Conservation (phyloP, 2,113 vertebrate species). For the Poeciliopsis prolifica region DNA sequence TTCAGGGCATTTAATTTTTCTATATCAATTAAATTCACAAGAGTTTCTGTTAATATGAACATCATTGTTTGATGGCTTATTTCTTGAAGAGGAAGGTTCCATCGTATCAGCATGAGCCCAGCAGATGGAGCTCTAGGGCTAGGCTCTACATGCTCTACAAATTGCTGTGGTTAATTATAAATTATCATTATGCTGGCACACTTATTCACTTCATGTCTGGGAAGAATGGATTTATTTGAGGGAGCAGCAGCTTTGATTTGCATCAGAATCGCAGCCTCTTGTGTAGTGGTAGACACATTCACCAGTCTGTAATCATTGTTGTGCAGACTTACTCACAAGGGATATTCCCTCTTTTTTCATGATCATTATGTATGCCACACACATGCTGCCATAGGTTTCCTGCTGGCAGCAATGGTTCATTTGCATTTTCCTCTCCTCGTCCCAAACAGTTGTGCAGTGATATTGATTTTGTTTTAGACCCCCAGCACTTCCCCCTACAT, state of each 20-base stretch:
- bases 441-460: neutral
- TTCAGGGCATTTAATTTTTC: too few relatives aligned
- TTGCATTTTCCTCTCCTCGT: neutral
- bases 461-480: neutral
- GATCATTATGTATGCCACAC: slow-evolving; percentile 59
- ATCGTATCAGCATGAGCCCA: slow-evolving; percentile 26
- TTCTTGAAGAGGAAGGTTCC: neutral
- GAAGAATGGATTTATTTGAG: slow-evolving; percentile 54
- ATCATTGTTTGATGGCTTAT: too few relatives aligned
- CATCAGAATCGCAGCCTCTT: slow-evolving; percentile 63
- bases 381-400: slow-evolving; percentile 15
- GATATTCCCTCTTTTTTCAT: slow-evolving; percentile 54
- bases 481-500: neutral
- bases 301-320: slow-evolving; percentile 76
- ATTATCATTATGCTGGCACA: slow-evolving; percentile 26
- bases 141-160: slow-evolving; percentile 7
- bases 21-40: too few relatives aligned
- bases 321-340: slow-evolving; percentile 63
- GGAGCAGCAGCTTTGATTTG: slow-evolving; percentile 59
- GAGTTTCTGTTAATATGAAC: too few relatives aligned
- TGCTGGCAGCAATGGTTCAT: neutral
- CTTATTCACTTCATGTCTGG: slow-evolving; percentile 39
- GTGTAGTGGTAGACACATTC: slow-evolving; percentile 52
- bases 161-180: slow-evolving; percentile 34
- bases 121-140: slow-evolving; percentile 58